Conservation (phyloP, 2,113 vertebrate species). For the Promerops cafer region DNA sequence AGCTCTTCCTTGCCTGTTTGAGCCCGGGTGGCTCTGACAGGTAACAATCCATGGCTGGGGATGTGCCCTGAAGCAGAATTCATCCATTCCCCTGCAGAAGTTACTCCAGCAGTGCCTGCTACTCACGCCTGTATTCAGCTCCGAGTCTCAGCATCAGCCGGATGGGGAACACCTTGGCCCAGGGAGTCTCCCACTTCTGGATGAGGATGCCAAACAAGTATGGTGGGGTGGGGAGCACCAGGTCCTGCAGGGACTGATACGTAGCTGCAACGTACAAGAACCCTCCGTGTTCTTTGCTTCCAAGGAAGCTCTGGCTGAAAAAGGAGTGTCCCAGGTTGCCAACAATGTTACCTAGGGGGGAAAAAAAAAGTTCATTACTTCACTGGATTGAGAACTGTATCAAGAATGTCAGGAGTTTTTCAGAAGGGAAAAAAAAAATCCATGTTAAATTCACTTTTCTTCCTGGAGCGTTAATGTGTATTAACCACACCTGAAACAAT, state of each 20-base stretch:
- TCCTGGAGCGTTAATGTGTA: not conserved
- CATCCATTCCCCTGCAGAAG: not conserved
- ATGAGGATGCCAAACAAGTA: constrained; percentile 96
- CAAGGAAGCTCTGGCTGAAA: constrained; percentile 95
- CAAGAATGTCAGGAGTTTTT: not conserved
- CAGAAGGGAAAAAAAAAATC: not conserved
- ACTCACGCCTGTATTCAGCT: constrained; percentile 96
- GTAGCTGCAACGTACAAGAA: constrained; percentile 93
- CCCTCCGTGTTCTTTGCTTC: constrained; percentile 94
- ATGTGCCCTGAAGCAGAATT: not conserved
- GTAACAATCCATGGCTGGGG: not conserved
- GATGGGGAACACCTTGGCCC: constrained; percentile 98
- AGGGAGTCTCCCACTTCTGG: constrained; percentile 99
- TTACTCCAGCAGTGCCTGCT: not conserved
- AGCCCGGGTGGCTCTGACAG: not conserved
- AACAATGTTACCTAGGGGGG: constrained; percentile 83
- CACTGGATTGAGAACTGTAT: not conserved
- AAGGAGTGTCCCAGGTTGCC: constrained; percentile 95
- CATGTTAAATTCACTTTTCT: not conserved
- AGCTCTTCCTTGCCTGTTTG: not conserved
- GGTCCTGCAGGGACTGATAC: constrained; percentile 94
- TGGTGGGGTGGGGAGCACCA: constrained; percentile 91
- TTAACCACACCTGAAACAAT: not conserved
- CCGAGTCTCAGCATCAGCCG: constrained; percentile 95
- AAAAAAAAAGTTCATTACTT: not conserved